These are phyloP conservation scores for Sialis fuliginosa DNA, from an alignment of 2,888 invertebrate genomes.

Conservation along the genomic window DNA sequence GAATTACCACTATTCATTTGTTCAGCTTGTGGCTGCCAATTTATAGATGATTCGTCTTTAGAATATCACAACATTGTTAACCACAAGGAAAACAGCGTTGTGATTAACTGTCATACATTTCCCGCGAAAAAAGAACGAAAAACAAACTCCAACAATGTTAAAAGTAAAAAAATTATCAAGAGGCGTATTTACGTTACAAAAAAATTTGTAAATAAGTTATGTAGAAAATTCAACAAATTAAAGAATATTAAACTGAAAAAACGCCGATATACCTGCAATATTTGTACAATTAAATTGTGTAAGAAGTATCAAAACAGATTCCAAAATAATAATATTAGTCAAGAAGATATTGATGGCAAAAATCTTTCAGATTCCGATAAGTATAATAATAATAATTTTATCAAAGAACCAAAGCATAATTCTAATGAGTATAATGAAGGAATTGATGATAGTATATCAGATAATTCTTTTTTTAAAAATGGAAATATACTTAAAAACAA, in stretches of 20 bases:
- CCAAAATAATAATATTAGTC: too few species aligned
- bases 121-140: slow-evolving; percentile 25
- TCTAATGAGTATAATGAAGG: background rate
- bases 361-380: too few species aligned
- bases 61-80: slow-evolving; percentile 29
- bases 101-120: slow-evolving; percentile 20
- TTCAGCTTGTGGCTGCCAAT: slow-evolving; percentile 33
- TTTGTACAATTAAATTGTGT: background rate
- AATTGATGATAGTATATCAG: too few species aligned
- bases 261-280: background rate
- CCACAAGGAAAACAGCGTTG: slow-evolving; percentile 15
- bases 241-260: too few species aligned
- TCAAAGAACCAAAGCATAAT: background rate
- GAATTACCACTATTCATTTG: slow-evolving; percentile 31
- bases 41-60: slow-evolving; percentile 30
- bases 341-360: too few species aligned
- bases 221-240: too few species aligned
- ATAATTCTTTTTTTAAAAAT: too few species aligned
- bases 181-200: too few species aligned
- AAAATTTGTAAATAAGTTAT: too few species aligned
- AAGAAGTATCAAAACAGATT: background rate
- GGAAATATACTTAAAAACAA: background rate
- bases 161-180: slow-evolving; percentile 19
- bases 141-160: slow-evolving; percentile 23
- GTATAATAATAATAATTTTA: background rate